A percentile compares a stretch with the other conserved stretches of the same genome.
Conservation (phyloP, 1,140 invertebrate genomes). For the Eumeta japonica region DNA sequence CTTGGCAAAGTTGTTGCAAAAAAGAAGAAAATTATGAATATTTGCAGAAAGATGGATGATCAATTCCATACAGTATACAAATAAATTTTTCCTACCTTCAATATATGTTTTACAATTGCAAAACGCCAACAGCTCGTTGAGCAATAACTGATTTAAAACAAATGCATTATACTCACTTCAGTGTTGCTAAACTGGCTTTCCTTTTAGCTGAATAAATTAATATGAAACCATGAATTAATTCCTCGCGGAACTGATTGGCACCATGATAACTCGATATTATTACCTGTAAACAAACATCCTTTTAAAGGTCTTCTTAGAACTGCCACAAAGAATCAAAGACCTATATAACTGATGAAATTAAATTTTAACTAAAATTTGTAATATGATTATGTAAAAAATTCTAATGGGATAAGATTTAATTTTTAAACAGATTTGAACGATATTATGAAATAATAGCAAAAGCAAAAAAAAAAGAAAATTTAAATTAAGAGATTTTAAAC, state of each 20-base stretch:
- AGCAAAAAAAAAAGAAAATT: neutral
- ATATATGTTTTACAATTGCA: too few species aligned
- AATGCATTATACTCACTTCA: slow-evolving; percentile 80
- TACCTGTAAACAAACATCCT: slow-evolving; percentile 56
- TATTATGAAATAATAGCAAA: neutral
- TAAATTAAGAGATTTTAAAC: slow-evolving; percentile 6
- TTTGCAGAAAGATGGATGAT: too few species aligned
- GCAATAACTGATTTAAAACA: too few species aligned
- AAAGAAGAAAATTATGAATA: too few species aligned
- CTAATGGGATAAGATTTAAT: neutral
- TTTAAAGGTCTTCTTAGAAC: too few species aligned
- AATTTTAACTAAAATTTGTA: too few species aligned
- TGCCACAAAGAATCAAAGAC: too few species aligned
- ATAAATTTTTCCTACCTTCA: too few species aligned
- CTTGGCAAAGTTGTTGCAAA: too few species aligned
- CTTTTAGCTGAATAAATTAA: slow-evolving; percentile 93
- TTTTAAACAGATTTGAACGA: slow-evolving; percentile 1
- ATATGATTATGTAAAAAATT: neutral
- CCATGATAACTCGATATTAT: slow-evolving; percentile 95
- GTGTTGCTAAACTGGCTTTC: slow-evolving; percentile 89
- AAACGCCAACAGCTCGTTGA: too few species aligned
- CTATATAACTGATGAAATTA: too few species aligned
- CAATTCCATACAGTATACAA: too few species aligned
- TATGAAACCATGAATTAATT: slow-evolving; percentile 93
- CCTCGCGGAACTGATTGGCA: slow-evolving; percentile 87